Evolutionary conservation across 2,888 invertebrate genomes (phyloP).

Genomic region (Sycophila texana): DNA sequence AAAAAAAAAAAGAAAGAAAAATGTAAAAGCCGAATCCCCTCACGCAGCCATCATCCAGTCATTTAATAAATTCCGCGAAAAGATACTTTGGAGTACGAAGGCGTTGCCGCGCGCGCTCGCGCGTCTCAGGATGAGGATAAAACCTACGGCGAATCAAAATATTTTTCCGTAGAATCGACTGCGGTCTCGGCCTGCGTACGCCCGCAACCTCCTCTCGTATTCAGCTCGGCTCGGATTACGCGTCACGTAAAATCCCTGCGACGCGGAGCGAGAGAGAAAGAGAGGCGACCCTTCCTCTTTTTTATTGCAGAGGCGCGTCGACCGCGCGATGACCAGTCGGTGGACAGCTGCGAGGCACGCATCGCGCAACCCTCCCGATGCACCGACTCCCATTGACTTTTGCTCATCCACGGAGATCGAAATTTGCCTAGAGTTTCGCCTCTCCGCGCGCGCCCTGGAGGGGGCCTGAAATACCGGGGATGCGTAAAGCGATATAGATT

Average conservation of each 20-base stretch:
- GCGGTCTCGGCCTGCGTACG: not conserved
- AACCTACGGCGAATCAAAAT: constrained; percentile 49
- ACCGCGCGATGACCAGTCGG: not conserved
- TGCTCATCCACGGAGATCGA: not conserved
- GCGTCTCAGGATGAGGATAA: constrained; percentile 5
- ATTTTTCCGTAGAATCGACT: constrained; percentile 43
- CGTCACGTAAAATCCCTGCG: constrained; percentile 43
- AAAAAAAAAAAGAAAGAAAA: not conserved
- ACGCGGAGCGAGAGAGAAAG: not conserved
- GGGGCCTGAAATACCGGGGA: too few species aligned
- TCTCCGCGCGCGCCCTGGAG: too few species aligned
- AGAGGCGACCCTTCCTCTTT: not conserved
- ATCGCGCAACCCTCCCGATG: too few species aligned
- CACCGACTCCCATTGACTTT: too few species aligned
- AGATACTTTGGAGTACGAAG: constrained; percentile 40
- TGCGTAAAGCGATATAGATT: constrained; percentile 12
- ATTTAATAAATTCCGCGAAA: constrained; percentile 43
- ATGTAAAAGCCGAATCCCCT: not conserved
- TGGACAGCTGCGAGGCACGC: too few species aligned
- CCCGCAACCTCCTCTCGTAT: constrained; percentile 44
- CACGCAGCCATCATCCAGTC: not conserved
- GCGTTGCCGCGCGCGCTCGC: constrained; percentile 8
- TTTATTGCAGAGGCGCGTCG: not conserved
- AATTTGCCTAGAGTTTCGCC: not conserved
- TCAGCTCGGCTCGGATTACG: constrained; percentile 52